Evolutionary conservation across 1,140 invertebrate genomes (phyloP).

Genomic region (Grapholita molesta): DNA sequence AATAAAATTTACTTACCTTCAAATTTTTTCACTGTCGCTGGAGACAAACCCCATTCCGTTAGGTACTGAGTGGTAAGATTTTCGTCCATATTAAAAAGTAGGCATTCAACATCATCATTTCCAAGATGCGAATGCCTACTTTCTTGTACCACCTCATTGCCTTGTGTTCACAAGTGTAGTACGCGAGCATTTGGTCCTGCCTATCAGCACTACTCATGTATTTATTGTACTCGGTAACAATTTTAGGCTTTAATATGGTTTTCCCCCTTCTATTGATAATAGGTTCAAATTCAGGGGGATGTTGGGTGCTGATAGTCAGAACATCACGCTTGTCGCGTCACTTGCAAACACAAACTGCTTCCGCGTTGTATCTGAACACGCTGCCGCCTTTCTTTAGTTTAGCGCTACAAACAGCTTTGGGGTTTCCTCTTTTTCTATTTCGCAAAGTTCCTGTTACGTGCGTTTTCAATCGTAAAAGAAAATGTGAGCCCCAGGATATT

Average conservation of each 20-base stretch:
- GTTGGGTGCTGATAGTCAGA: constrained; percentile 5
- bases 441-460: neutral
- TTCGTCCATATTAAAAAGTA: too few species aligned
- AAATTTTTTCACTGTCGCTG: too few species aligned
- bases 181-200: too few species aligned
- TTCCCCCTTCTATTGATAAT: neutral
- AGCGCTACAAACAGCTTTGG: neutral
- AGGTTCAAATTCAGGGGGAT: neutral
- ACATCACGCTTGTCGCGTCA: neutral
- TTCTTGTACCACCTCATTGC: constrained; percentile 26
- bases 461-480: neutral
- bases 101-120: neutral
- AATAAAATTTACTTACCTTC: too few species aligned
- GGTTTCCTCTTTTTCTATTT: neutral
- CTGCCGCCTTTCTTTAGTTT: constrained; percentile 2
- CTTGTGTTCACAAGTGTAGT: constrained; percentile 22
- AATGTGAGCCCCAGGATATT: neutral
- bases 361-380: neutral
- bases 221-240: constrained; percentile 20
- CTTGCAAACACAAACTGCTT: neutral
- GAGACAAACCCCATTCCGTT: too few species aligned
- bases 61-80: too few species aligned
- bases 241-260: constrained; percentile 2
- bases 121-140: constrained; percentile 13
- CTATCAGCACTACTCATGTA: constrained; percentile 21